These are phyloP conservation scores for Corythornis madagascariensis DNA, from an alignment of 2,113 vertebrate species.

Conservation along the genomic window DNA sequence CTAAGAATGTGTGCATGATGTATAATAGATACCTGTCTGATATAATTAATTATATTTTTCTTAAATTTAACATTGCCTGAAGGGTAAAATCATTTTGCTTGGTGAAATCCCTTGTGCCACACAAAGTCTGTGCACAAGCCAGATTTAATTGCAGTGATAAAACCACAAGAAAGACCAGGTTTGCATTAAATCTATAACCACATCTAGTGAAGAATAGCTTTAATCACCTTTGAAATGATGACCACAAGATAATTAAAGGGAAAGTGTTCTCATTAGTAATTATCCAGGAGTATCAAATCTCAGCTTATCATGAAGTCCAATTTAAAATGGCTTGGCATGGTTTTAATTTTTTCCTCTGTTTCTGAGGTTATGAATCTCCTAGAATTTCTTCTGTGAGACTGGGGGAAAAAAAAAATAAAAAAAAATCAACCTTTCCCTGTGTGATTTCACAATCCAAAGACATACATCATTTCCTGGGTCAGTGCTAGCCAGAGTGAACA, in stretches of 20 bases:
- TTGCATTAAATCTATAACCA: constrained; percentile 91
- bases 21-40: constrained; percentile 90
- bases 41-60: constrained; percentile 96
- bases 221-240: constrained; percentile 92
- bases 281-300: constrained; percentile 82
- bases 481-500: background rate
- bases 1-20: constrained; percentile 69
- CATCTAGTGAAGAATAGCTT: constrained; percentile 88
- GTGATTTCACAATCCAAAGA: background rate
- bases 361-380: constrained; percentile 30
- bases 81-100: constrained; percentile 85
- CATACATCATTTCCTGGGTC: background rate
- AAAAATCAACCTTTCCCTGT: background rate
- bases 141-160: constrained; percentile 94
- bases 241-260: constrained; percentile 97
- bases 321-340: constrained; percentile 69
- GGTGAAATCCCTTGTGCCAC: constrained; percentile 89
- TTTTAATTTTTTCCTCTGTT: constrained; percentile 19
- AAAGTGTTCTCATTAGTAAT: constrained; percentile 83
- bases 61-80: constrained; percentile 89
- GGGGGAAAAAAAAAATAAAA: background rate
- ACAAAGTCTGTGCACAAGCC: constrained; percentile 86
- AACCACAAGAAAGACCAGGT: constrained; percentile 98
- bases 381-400: constrained; percentile 20
- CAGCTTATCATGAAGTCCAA: constrained; percentile 72